Conservation (phyloP, 2,888 invertebrate species). For the Euphydryas editha region DNA sequence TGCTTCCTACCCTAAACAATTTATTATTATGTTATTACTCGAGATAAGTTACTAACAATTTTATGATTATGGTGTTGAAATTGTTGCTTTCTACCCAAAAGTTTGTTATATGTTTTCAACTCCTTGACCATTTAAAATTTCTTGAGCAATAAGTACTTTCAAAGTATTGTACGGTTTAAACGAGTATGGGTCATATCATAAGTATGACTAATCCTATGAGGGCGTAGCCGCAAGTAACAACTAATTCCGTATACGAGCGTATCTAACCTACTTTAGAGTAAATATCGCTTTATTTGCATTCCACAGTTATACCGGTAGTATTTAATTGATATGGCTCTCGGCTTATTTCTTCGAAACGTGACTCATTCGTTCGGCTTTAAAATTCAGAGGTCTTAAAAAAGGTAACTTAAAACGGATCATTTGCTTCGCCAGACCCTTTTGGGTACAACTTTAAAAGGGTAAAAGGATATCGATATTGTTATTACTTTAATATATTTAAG, state of each 20-base stretch:
- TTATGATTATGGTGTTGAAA: not conserved
- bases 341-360: conserved; percentile 38
- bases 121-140: not conserved
- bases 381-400: conserved; percentile 39
- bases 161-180: conserved; percentile 4
- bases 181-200: conserved; percentile 4
- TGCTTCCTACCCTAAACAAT: not conserved
- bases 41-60: not conserved
- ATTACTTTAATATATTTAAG: conserved; percentile 18
- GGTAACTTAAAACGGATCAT: conserved; percentile 39
- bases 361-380: conserved; percentile 39
- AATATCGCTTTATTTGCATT: conserved; percentile 58
- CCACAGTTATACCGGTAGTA: conserved; percentile 52
- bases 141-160: not conserved
- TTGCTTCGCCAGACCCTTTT: conserved; percentile 35
- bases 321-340: conserved; percentile 55
- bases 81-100: not conserved
- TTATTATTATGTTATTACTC: not conserved
- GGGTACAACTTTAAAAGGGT: conserved; percentile 35
- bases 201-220: conserved; percentile 13
- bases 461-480: conserved; percentile 37
- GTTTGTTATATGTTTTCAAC: not conserved
- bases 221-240: conserved; percentile 4
- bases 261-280: conserved; percentile 40
- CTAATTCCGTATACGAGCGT: conserved; percentile 15